These are phyloP conservation scores for Brachypteracias leptosomus DNA, from an alignment of 2,113 vertebrate genomes.

Conservation along the genomic window DNA sequence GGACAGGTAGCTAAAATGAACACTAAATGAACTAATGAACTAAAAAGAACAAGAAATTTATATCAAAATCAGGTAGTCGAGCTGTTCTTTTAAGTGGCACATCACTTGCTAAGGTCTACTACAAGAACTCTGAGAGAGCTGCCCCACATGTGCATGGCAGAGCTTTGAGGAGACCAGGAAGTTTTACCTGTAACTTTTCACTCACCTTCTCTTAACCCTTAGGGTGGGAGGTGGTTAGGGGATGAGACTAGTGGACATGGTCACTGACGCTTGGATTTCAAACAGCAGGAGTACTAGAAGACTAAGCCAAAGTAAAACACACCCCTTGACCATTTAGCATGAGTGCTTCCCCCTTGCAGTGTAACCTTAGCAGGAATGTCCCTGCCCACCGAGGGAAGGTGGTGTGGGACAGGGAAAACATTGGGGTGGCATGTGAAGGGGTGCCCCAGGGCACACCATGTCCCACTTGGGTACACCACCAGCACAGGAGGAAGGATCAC, in stretches of 20 bases:
- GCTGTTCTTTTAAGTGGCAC: neutral
- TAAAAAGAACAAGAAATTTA: neutral
- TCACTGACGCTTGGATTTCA: neutral
- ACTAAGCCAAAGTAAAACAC: neutral
- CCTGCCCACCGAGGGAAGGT: neutral
- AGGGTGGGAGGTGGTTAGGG: neutral
- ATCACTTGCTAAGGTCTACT: neutral
- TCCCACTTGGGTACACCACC: neutral
- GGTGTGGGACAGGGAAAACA: neutral
- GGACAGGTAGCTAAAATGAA: neutral
- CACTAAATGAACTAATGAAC: no score
- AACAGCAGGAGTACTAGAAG: neutral
- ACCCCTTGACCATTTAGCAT: neutral
- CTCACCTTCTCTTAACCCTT: neutral
- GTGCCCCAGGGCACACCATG: neutral
- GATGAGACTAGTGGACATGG: rapidly evolving
- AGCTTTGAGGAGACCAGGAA: neutral
- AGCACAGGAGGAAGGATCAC: neutral
- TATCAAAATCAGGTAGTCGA: neutral
- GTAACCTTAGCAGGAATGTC: neutral
- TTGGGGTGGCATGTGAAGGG: neutral
- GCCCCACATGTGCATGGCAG: rapidly evolving
- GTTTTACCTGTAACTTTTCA: neutral
- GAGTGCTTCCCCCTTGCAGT: neutral
- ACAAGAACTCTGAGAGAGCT: neutral